Percentiles rank a stretch among this genome's conserved stretches.
These are phyloP conservation scores for Stigmatopora argus DNA, from an alignment of 2,113 vertebrate genomes.

Conservation along the genomic window DNA sequence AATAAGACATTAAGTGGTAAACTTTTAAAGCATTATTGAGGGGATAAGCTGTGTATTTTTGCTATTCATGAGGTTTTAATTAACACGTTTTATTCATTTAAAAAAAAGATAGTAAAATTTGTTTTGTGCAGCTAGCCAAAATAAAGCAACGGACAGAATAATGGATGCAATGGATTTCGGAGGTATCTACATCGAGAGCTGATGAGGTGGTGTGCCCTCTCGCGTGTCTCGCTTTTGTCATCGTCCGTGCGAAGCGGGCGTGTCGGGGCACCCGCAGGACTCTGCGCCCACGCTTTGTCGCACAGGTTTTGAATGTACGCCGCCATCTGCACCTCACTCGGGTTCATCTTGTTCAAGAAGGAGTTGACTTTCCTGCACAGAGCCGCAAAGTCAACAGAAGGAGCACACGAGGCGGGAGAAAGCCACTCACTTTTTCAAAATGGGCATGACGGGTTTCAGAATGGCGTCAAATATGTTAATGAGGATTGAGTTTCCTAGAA, in stretches of 20 bases:
- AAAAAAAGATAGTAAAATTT: too few relatives aligned
- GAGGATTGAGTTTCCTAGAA: slow-evolving; percentile 67
- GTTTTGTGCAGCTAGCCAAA: background rate
- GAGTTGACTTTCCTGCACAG: slow-evolving; percentile 64
- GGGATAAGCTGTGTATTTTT: too few relatives aligned
- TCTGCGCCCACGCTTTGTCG: slow-evolving; percentile 58
- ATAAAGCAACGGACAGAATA: background rate
- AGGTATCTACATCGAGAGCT: slow-evolving; percentile 56
- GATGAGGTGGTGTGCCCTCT: slow-evolving; percentile 61
- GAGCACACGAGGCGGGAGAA: background rate
- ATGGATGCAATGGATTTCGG: background rate
- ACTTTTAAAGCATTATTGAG: too few relatives aligned
- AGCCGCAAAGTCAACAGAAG: background rate
- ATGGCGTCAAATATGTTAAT: slow-evolving; percentile 65
- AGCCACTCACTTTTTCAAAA: slow-evolving; percentile 68
- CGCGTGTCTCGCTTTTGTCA: slow-evolving; percentile 56
- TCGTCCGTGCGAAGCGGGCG: slow-evolving; percentile 40
- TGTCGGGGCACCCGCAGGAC: background rate
- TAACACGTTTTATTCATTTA: too few relatives aligned
- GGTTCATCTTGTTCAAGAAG: slow-evolving; percentile 63
- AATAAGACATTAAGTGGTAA: too few relatives aligned
- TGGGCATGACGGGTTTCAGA: slow-evolving; percentile 63
- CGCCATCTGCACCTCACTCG: slow-evolving; percentile 59
- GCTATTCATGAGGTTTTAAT: too few relatives aligned
- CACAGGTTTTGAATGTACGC: slow-evolving; percentile 57